These are phyloP conservation scores for Apis laboriosa DNA, from an alignment of 1,140 invertebrate species.

Conservation along the genomic window DNA sequence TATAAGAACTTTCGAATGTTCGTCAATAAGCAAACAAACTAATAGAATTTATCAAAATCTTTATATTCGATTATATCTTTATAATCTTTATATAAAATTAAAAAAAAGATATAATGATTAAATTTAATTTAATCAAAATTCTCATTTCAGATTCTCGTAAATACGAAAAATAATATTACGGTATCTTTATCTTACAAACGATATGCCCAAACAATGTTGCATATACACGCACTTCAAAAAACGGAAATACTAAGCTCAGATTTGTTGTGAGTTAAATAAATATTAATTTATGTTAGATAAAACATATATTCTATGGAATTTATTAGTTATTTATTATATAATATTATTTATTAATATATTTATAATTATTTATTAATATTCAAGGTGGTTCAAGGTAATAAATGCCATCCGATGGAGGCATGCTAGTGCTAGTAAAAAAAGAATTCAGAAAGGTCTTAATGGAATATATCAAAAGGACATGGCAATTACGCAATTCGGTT, in stretches of 20 bases:
- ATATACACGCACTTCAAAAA: conserved; percentile 85
- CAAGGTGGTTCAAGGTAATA: conserved; percentile 81
- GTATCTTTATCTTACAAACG: conserved; percentile 85
- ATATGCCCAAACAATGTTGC: conserved; percentile 84
- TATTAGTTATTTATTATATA: no score
- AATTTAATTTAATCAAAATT: not conserved
- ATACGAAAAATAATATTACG: conserved; percentile 83
- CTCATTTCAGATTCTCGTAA: conserved; percentile 80
- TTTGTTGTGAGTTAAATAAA: conserved; percentile 77
- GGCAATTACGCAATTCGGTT: conserved; percentile 90
- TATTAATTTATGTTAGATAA: not conserved
- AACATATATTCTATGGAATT: not conserved
- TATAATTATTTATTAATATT: not conserved
- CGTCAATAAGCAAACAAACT: no score
- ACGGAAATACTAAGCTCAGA: conserved; percentile 81
- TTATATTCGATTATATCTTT: not conserved
- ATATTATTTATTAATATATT: no score
- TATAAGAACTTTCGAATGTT: no score
- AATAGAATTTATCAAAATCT: not conserved
- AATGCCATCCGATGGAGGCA: conserved; percentile 84
- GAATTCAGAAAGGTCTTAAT: conserved; percentile 72
- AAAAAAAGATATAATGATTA: not conserved
- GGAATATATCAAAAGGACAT: conserved; percentile 87
- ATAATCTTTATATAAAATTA: not conserved
- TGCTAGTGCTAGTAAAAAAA: conserved; percentile 77